Base-by-base conservation (phyloP, 2,113 vertebrate species). In the Monarcha castaneiventris region DNA sequence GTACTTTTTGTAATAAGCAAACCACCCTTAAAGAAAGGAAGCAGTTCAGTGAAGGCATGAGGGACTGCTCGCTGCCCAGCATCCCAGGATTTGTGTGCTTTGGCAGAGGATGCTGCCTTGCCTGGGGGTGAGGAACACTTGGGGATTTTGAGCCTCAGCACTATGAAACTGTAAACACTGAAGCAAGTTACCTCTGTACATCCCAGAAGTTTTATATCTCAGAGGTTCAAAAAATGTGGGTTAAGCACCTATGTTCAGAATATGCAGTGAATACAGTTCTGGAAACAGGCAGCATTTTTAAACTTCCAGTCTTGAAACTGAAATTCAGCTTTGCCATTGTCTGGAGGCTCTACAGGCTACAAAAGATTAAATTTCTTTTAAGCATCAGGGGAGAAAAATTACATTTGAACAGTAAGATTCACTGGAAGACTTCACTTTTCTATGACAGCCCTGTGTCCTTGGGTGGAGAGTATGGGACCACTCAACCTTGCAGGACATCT, bases 291-390 rank as follows among this genome's bases (percentile, higher is more conserved):
- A 27, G 7, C 18, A 51, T 79, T 86, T 82, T 69, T 71, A 49
- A 86, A 93, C 68, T 75, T n/a, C 16, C 58, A 58, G 62, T 49
- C 69, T 87, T 87, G 54, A 88, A 84, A 95, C 51, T 67, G 51
- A 92, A 96, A 93, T 93, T 76, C 59, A 88, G 32, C 87, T 97
- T 92, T 93, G 43, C 44, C 32, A 11, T 76, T 8, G 3, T 90
- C 66, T 92, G 66, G 81, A 94, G 86, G 89, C 59, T 90, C 23
- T 55, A 13, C 44, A 29, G 44, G 35, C 56, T 82, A 37, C 29
- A 86, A 67, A 84, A 82, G 30, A 71, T 35, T 84, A n/a, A 64
- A 74, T 93, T 87, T 81, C 93, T 73, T 62, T n/a, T 54, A 81
- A 33, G 32, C 32, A 4, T 64, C 59, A 27, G 37, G 39, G 30